Evolutionary conservation across 2,888 invertebrate species (phyloP), one percentile per base, ranked within the genome.

Genomic region (Neuroscelio doddi): DNA sequence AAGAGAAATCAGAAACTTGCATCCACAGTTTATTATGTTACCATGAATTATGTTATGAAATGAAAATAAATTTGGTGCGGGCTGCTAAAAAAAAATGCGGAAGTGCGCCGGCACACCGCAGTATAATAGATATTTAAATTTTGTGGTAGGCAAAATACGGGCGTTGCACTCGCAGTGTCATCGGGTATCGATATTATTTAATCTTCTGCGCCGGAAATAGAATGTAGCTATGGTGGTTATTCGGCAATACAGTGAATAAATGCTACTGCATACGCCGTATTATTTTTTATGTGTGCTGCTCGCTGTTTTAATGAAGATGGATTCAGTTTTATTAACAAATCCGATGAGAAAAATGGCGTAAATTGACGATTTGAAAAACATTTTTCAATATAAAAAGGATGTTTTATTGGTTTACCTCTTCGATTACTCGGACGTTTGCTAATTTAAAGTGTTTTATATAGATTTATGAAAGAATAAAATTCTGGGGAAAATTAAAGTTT

Each of bases 121-220:
- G 67, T 69, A 73, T 78, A 78, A 79, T 77, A 75, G 78, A 76
- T 78, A 80, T 79, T 79, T 79, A 80, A 78, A 79, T 79, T 75
- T 68, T 68, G 77, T 68, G 78, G 77, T 70, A 68, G 61, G 67
- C 69, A 64, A 74, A 73, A 73, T 73, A 70, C 68, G 50, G 68
- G 32, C 69, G 53, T 50, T 49, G 64, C 50, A 53, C 38, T 62
- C 64, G 58, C 53, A 53, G 64, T 73, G 71, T 75, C 75, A 73
- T 73, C 71, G 74, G 53, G 66, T 75, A 75, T 74, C 73, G 77
- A 75, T 74, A 72, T 72, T 75, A 75, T 77, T 78, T 77, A 74
- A 75, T 75, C 70, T 69, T 70, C 67, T 50, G 66, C 55, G 56
- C 68, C 73, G 76, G 74, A 76, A 76, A 75, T 74, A 47, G 70